These are phyloP conservation scores for Delphinapterus leucas DNA, from an alignment of 2,113 vertebrate species.

Conservation along the genomic window DNA sequence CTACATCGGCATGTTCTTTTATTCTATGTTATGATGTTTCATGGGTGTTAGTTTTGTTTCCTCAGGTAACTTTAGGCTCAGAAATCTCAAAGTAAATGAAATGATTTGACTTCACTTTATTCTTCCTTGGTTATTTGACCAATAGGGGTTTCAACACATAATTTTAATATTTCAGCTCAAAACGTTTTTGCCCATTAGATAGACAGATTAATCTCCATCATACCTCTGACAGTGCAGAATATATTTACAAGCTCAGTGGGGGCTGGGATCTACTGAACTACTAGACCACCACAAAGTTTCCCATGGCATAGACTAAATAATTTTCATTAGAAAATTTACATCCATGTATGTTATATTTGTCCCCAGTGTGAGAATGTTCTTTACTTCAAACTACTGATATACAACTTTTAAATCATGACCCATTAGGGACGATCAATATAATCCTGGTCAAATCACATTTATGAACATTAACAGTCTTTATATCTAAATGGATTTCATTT, in stretches of 20 bases:
- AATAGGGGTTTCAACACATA: background rate
- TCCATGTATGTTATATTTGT: background rate
- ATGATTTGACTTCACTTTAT: background rate
- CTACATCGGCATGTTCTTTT: background rate
- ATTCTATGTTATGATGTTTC: background rate
- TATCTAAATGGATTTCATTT: background rate
- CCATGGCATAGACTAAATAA: background rate
- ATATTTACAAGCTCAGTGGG: background rate
- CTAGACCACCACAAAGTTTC: background rate
- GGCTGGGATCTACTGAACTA: background rate
- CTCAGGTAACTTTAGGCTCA: background rate
- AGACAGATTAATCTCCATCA: background rate
- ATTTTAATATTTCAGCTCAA: constrained; percentile 15
- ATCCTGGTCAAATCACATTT: background rate
- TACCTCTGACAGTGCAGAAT: background rate
- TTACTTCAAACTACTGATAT: constrained; percentile 1
- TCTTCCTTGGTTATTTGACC: background rate
- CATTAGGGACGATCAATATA: background rate
- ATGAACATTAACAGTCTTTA: background rate
- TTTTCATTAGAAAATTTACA: background rate
- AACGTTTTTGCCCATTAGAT: background rate
- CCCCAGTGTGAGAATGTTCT: background rate
- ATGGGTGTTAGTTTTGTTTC: background rate
- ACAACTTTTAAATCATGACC: background rate
- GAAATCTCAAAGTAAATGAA: background rate